A percentile compares a stretch with the other conserved stretches of the same genome.
Conservation (phyloP, 2,888 invertebrate species). For the Hydrotaea diabolus region DNA sequence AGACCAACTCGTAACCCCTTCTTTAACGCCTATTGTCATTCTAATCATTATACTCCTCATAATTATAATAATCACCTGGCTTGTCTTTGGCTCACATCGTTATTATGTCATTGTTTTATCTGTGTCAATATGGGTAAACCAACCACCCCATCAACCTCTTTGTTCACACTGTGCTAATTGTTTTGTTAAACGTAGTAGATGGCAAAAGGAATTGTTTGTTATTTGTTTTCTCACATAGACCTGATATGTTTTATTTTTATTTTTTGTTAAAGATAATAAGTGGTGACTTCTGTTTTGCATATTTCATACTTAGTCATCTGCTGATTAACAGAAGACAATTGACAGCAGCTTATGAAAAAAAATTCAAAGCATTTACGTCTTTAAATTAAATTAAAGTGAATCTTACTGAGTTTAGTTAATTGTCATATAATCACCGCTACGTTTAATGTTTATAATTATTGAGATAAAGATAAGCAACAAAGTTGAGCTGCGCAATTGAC, state of each 20-base stretch:
- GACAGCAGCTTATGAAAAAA: too few relatives aligned
- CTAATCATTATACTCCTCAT: too few relatives aligned
- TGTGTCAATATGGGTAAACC: background rate
- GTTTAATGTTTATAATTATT: too few relatives aligned
- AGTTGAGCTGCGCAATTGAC: too few relatives aligned
- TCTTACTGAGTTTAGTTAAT: too few relatives aligned
- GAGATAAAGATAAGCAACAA: too few relatives aligned
- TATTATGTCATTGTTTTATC: slow-evolving; percentile 8
- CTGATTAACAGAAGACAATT: too few relatives aligned
- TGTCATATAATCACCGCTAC: too few relatives aligned
- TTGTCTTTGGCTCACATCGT: background rate
- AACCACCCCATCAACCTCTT: background rate
- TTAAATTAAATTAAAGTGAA: too few relatives aligned
- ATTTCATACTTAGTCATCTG: too few relatives aligned
- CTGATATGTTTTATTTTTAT: too few relatives aligned
- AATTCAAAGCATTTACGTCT: too few relatives aligned
- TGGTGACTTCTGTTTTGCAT: background rate
- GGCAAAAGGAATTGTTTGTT: background rate
- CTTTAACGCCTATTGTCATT: background rate
- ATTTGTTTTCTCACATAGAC: background rate
- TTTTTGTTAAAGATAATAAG: background rate
- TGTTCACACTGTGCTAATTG: slow-evolving; percentile 23
- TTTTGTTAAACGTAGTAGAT: background rate
- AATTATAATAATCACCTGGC: background rate
- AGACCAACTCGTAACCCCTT: background rate